A percentile compares a stretch with the other conserved stretches of the same genome.
Evolutionary conservation across 2,797 vertebrate genomes (phyloP).

Genomic region (Knipowitschia caucasica): DNA sequence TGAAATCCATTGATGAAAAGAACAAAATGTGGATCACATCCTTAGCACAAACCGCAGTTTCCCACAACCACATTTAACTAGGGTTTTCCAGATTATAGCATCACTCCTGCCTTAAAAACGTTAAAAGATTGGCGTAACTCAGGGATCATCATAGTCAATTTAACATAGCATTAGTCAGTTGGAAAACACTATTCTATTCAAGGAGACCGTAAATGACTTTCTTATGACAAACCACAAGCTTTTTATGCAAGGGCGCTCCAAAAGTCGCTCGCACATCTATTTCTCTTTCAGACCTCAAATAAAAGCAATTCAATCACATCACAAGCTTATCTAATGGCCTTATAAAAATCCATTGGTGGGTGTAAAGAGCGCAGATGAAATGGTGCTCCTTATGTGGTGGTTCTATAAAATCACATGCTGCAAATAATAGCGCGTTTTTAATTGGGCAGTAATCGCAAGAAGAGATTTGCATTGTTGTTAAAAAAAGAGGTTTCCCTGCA

Average conservation of each 20-base stretch:
- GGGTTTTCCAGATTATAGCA: too few relatives aligned
- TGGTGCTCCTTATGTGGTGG: neutral
- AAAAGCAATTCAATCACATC: neutral
- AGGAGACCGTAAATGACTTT: neutral
- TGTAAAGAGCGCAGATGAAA: neutral
- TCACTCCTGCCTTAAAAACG: too few relatives aligned
- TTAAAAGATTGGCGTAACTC: too few relatives aligned
- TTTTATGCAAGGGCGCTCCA: slow-evolving; percentile 6
- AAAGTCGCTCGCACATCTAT: neutral
- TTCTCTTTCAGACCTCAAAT: neutral
- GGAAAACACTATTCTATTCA: neutral
- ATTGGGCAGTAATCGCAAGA: slow-evolving; percentile 30
- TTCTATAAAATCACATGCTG: slow-evolving; percentile 9
- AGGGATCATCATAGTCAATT: neutral
- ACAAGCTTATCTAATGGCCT: neutral
- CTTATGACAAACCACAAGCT: neutral
- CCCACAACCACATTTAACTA: too few relatives aligned
- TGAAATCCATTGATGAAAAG: too few relatives aligned
- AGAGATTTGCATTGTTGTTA: slow-evolving; percentile 24
- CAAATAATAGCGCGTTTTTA: slow-evolving; percentile 23
- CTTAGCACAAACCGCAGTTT: too few relatives aligned
- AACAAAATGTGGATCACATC: too few relatives aligned
- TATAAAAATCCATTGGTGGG: neutral
- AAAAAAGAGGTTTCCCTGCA: slow-evolving; percentile 25
- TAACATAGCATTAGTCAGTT: neutral